Base-by-base conservation (phyloP, 2,113 vertebrate species). In the Catharus bicknelli region DNA sequence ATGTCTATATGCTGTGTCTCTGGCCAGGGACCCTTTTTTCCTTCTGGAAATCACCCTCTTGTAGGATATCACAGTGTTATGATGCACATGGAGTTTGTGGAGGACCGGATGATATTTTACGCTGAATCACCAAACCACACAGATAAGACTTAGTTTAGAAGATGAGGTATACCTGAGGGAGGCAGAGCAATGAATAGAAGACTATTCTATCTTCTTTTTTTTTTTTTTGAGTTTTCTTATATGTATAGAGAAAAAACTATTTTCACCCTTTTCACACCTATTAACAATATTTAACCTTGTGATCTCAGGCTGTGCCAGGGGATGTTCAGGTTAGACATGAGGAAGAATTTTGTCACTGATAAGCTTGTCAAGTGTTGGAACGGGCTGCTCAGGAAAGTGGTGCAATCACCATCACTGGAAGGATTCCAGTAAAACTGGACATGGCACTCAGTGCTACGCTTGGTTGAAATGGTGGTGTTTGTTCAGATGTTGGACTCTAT, bases 1-100 rank as follows among this genome's bases (percentile, higher is more conserved):
- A 16, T 59, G 23, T 19, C 13, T 40, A 2, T n/a, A 14, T 38
- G 43, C 11, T 36, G 10, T 12, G 0, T 16, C 86, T 87, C 74
- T 59, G 4, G 47, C 34, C 9, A 6, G 36, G 14, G 9, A 5
- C 4, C 1, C 0, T 51, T 88, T 85, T 51, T 38, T 1, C 3
- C 2, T 51, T 34, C 9, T 74, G 34, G 16, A 87, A 77, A 53
- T 69, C 25, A 62, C 4, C 5, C 2, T 47, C 4, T 64, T 27
- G 34, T 70, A 43, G 13, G 13, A 11, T 19, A 61, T 51, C 34
- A 55, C 9, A 15, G 21, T 51, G 51, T 80, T 73, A 10, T 42
- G 11, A 64, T 47, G 9, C 19, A 43, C 1, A 29, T 19, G 16
- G 36, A 80, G 4, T 63, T 80, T 48, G 11, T 74, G n/a, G 19